Conservation (phyloP, 2,797 vertebrate species). For the Gallinago solitaria region DNA sequence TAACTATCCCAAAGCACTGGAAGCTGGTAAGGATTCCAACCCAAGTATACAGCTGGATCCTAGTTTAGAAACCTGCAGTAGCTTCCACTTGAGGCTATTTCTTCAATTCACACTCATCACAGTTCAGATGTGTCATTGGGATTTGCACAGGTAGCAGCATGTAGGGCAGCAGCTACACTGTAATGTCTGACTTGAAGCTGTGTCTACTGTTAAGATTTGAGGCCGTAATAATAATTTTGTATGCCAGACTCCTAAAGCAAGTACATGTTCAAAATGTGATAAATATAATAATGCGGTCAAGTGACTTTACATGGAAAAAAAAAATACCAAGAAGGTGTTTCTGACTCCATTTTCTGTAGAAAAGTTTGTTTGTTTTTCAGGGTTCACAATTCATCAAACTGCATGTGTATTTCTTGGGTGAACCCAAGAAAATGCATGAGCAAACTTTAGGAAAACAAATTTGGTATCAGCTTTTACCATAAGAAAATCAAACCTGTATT, state of each 20-base stretch:
- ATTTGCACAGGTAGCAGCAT: neutral
- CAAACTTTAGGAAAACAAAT: neutral
- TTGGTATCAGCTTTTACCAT: neutral
- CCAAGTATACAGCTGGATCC: neutral
- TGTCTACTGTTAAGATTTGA: neutral
- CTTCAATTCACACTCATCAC: neutral
- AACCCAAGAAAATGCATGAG: neutral
- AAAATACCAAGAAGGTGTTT: neutral
- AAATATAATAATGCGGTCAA: neutral
- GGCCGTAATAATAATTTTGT: neutral
- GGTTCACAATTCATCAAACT: neutral
- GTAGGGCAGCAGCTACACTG: neutral
- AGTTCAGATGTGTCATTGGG: neutral
- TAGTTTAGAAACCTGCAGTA: neutral
- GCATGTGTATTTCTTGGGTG: neutral
- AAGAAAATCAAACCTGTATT: neutral
- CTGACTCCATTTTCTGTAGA: neutral
- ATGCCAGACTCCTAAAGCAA: neutral
- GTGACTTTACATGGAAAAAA: neutral
- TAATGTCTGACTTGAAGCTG: neutral
- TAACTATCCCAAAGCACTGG: neutral
- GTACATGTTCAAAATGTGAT: neutral
- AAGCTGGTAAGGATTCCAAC: neutral
- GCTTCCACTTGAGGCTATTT: neutral
- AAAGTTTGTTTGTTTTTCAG: neutral